A percentile compares a stretch with the other conserved stretches of the same genome.
phyloP scores from a whole-genome alignment of 2,113 vertebrate genomes.

The Neoarius graeffei region DNA sequence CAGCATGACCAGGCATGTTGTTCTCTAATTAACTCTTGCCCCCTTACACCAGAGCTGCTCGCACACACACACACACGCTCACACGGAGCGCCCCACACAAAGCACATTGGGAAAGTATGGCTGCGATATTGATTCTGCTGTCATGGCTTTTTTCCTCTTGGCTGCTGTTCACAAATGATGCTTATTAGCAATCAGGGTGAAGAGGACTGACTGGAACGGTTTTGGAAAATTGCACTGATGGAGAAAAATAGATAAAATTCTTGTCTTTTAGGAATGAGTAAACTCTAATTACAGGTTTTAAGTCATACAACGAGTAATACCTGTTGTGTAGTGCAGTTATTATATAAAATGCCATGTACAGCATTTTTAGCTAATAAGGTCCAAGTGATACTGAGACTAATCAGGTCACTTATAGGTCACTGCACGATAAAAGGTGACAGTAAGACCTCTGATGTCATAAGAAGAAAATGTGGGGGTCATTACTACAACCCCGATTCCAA shows the following conservation, averaged over 20 bases:
- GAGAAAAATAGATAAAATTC: not conserved
- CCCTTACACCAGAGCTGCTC: conserved; percentile 34
- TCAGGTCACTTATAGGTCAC: not conserved
- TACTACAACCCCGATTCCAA: too few relatives aligned
- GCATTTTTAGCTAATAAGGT: not conserved
- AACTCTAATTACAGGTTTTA: conserved; percentile 4
- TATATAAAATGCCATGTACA: too few relatives aligned
- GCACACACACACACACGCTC: conserved; percentile 40
- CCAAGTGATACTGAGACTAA: not conserved
- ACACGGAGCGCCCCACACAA: conserved; percentile 35
- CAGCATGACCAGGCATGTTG: conserved; percentile 51
- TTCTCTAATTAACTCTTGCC: conserved; percentile 61
- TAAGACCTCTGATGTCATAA: not conserved
- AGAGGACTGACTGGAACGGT: not conserved
- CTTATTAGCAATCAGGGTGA: conserved; percentile 35
- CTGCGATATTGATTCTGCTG: conserved; percentile 54
- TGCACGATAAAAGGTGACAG: not conserved
- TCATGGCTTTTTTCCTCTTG: conserved; percentile 41
- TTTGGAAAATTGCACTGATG: conserved; percentile 1
- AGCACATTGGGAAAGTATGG: conserved; percentile 28
- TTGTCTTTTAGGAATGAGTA: not conserved
- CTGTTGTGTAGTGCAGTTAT: not conserved
- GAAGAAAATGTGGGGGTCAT: not conserved
- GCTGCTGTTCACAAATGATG: conserved; percentile 34
- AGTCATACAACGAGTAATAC: not conserved